phyloP scores from a whole-genome alignment of 2,113 vertebrate genomes.

The Actenoides hombroni region DNA sequence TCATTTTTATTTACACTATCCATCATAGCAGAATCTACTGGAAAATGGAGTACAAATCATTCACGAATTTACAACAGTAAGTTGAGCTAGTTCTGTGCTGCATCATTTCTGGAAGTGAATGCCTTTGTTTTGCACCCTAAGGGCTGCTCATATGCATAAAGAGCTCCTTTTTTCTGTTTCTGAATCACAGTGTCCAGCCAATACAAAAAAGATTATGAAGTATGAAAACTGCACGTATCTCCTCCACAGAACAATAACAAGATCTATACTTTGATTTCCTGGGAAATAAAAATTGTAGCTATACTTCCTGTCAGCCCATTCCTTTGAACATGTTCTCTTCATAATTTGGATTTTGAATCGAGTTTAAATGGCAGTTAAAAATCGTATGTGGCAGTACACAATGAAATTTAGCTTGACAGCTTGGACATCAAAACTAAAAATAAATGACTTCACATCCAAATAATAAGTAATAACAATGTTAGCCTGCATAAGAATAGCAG shows the following conservation, averaged over 20 bases:
- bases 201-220: constrained; percentile 33
- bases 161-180: neutral
- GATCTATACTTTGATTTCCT: constrained; percentile 79
- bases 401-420: constrained; percentile 91
- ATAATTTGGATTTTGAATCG: constrained; percentile 86
- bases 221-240: neutral
- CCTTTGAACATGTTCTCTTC: constrained; percentile 81
- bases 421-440: constrained; percentile 90
- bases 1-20: constrained; percentile 7
- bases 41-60: constrained; percentile 56
- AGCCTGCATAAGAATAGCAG: constrained; percentile 93
- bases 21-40: neutral
- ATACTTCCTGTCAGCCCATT: constrained; percentile 74
- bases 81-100: constrained; percentile 1
- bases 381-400: constrained; percentile 87
- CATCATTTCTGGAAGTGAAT: constrained; percentile 5
- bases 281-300: constrained; percentile 79
- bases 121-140: constrained; percentile 13
- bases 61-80: constrained; percentile 29
- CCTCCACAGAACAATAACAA: constrained; percentile 42
- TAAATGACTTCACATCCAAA: constrained; percentile 92
- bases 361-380: constrained; percentile 95
- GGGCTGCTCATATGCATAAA: constrained; percentile 7
- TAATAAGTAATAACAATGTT: constrained; percentile 99
- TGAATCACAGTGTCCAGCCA: constrained; percentile 18